Evolutionary conservation across 2,888 invertebrate species (phyloP).

Genomic region (Tanypteryx hageni): DNA sequence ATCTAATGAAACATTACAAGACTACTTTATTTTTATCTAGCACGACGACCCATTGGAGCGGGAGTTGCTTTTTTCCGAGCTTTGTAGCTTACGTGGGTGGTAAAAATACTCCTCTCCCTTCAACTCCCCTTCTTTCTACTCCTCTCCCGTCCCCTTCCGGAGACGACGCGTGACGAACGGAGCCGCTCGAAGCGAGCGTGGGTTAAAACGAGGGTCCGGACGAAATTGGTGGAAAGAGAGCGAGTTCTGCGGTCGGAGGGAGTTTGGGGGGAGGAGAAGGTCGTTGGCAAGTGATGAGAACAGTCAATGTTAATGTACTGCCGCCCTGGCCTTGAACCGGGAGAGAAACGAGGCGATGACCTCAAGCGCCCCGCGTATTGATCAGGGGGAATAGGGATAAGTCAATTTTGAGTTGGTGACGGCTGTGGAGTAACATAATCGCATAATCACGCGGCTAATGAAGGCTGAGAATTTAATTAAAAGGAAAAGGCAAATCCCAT

Average conservation of each 20-base stretch:
- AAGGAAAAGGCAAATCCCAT: neutral
- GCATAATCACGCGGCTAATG: conserved; percentile 20
- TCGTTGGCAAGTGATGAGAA: conserved; percentile 41
- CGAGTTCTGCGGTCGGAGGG: neutral
- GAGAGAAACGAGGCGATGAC: conserved; percentile 49
- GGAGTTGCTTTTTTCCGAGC: conserved; percentile 10
- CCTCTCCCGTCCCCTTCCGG: neutral
- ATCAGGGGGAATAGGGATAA: neutral
- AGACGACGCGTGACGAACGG: neutral
- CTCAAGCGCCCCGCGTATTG: conserved; percentile 48
- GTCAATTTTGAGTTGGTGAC: neutral
- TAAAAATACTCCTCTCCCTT: conserved; percentile 39
- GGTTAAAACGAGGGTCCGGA: conserved; percentile 39
- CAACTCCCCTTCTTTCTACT: no score
- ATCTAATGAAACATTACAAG: neutral
- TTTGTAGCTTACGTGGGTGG: conserved; percentile 44
- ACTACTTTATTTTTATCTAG: no score
- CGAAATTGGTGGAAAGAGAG: conserved; percentile 4
- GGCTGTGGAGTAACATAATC: neutral
- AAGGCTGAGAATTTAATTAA: conserved; percentile 37
- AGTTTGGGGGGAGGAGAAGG: neutral
- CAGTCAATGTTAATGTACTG: conserved; percentile 17
- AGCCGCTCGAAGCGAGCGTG: neutral
- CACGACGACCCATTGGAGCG: neutral
- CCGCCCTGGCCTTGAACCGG: conserved; percentile 50